Percentiles rank a stretch among this genome's conserved stretches.
Conservation (phyloP, 2,797 vertebrate genomes). For the Tadarida brasiliensis region DNA sequence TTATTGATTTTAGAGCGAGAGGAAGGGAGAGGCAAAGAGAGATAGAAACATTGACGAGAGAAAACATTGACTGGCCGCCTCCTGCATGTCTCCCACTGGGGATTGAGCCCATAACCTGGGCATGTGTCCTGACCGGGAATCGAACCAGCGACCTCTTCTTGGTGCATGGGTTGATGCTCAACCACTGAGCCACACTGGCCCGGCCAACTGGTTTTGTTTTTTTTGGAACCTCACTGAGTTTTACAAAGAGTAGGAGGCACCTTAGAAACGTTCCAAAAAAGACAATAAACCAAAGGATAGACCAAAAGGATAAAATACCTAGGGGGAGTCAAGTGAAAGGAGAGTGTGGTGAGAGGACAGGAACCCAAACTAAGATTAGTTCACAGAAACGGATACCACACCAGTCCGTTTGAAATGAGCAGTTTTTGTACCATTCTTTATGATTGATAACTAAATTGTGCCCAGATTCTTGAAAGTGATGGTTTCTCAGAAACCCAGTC, state of each 20-base stretch:
- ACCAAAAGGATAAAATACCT: constrained; percentile 6
- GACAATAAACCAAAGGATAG: not conserved
- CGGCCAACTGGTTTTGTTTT: not conserved
- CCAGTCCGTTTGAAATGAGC: not conserved
- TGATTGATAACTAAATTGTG: constrained; percentile 1
- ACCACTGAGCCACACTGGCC: too few relatives aligned
- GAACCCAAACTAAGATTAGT: not conserved
- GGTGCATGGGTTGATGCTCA: too few relatives aligned
- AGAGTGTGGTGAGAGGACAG: not conserved
- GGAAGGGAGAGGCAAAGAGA: too few relatives aligned
- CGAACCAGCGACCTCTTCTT: too few relatives aligned
- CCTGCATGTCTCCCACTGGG: too few relatives aligned
- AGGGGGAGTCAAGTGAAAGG: not conserved
- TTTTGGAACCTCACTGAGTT: constrained; percentile 47
- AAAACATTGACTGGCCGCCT: too few relatives aligned
- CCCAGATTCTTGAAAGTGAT: constrained; percentile 32
- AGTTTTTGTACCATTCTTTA: constrained; percentile 20
- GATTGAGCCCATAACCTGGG: too few relatives aligned
- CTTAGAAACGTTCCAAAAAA: not conserved
- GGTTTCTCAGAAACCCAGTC: not conserved
- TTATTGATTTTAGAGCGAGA: too few relatives aligned
- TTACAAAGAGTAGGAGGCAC: constrained; percentile 46
- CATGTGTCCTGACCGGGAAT: too few relatives aligned
- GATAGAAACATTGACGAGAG: too few relatives aligned
- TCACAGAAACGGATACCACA: not conserved